Conservation (phyloP, 2,888 invertebrate species). For the Polyploca ridens region DNA sequence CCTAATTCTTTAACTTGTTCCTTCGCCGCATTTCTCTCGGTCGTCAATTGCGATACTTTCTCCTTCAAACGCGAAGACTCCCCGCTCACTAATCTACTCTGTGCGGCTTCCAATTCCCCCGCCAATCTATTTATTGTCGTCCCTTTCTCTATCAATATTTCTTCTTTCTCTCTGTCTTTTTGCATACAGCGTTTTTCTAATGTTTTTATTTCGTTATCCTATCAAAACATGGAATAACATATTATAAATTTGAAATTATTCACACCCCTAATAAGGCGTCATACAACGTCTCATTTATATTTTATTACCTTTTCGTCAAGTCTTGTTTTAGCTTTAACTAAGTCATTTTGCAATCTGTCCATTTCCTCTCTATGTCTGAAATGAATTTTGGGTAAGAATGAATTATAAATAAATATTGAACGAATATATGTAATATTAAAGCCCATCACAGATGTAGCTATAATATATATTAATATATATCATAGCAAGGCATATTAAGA, state of each 20-base stretch:
- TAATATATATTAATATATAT: no score
- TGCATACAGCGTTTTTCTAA: constrained; percentile 83
- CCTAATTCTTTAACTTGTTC: constrained; percentile 83
- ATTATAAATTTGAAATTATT: background rate
- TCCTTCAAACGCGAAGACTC: constrained; percentile 69
- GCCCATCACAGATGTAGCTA: no score
- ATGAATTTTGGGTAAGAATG: constrained; percentile 17
- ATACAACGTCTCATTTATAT: no score
- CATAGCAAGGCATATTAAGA: no score
- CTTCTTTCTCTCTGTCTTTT: constrained; percentile 85
- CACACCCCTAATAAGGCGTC: no score
- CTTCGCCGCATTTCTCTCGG: constrained; percentile 76
- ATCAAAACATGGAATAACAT: background rate
- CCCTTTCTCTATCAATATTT: constrained; percentile 85
- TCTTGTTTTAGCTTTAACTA: constrained; percentile 80
- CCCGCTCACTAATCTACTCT: constrained; percentile 75
- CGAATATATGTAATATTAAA: background rate
- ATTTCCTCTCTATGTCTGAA: constrained; percentile 79
- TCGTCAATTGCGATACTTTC: constrained; percentile 71
- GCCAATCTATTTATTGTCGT: constrained; percentile 86
- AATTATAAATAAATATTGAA: background rate
- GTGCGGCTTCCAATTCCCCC: constrained; percentile 85
- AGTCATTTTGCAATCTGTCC: constrained; percentile 80
- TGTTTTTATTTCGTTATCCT: constrained; percentile 82
- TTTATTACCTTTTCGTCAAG: constrained; percentile 81